Evolutionary conservation across 2,113 vertebrate species (phyloP).

Genomic region (Formicarius rufipectus): DNA sequence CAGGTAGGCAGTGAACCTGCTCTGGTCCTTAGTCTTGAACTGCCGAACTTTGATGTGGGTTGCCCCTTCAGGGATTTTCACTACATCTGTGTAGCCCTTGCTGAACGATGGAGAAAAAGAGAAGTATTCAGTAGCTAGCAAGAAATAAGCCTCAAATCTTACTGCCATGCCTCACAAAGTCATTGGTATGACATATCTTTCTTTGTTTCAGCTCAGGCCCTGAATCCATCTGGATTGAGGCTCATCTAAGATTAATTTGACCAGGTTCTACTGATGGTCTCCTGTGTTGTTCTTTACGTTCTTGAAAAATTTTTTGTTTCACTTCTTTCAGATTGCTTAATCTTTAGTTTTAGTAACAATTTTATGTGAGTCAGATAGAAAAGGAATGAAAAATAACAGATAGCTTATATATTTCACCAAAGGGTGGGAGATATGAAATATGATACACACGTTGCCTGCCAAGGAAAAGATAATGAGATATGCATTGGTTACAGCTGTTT

Average conservation of each 20-base stretch:
- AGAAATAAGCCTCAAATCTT: not conserved
- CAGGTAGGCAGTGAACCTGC: conserved; percentile 91
- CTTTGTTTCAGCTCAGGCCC: not conserved
- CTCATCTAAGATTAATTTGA: not conserved
- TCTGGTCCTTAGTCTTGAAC: conserved; percentile 92
- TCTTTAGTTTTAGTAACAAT: conserved; percentile 5
- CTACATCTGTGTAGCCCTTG: conserved; percentile 96
- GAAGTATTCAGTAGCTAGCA: not conserved
- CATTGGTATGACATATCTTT: not conserved
- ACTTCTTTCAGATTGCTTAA: conserved; percentile 6
- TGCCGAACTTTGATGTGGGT: conserved; percentile 97
- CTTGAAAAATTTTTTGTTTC: not conserved
- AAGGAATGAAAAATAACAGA: conserved; percentile 41
- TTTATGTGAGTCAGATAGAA: not conserved
- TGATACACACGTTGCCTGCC: not conserved
- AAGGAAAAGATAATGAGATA: conserved; percentile 60
- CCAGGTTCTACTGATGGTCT: not conserved
- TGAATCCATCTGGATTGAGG: not conserved
- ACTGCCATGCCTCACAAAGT: not conserved
- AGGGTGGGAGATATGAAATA: conserved; percentile 56
- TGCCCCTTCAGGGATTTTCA: conserved; percentile 92
- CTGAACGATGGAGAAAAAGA: conserved; percentile 63
- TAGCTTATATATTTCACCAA: conserved; percentile 44
- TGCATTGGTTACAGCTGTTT: conserved; percentile 61
- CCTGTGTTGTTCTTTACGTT: not conserved